Base-by-base conservation (phyloP, 2,113 vertebrate species). In the Ammodytes dubius region DNA sequence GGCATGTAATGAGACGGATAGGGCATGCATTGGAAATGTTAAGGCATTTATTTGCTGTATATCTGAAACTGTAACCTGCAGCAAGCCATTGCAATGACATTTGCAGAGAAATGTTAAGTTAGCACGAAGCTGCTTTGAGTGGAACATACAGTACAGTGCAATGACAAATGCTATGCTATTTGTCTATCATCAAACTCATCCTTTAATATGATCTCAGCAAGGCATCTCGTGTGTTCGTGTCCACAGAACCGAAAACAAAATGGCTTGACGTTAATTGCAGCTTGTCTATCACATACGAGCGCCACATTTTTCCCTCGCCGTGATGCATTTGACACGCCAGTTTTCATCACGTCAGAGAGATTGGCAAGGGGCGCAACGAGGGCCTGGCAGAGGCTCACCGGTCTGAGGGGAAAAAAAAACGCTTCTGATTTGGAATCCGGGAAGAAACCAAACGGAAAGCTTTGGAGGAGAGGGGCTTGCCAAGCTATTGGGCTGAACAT, bases 341-440 rank as follows among this genome's bases (percentile, higher is more conserved):
- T 43, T 82, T 82, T 75, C 74, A 89, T 92, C 87, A 83, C 63
- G 71, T 89, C 92, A 87, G 15, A 70, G 19, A 77, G 75, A 82
- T 57, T 86, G 88, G 86, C 87, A 50, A 66, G 27, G 74, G 27
- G 71, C 57, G 27, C 70, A 63, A 50, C 58, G 8, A 72, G 86
- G 27, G 52, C 67, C 60, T 86, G 84, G 81, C 79, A 84, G 37
- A 11, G 27, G 76, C 53, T 5, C 50, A 39, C 72, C 82, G 19
- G 71, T 15, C 70, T 9, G 73, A 58, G 75, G 80, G 50, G 46
- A 13, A 54, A 70, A 79, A 35, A 56, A 79, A 65, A 67, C 57
- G 12, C 83, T 83, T 79, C 76, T 77, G 79, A 79, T 83, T 74
- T 83, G 73, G 79, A 65, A 65, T 70, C 35, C 46, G 27, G 71